phyloP scores from a whole-genome alignment of 2,113 vertebrate genomes.

The Rhabdornis inornatus region DNA sequence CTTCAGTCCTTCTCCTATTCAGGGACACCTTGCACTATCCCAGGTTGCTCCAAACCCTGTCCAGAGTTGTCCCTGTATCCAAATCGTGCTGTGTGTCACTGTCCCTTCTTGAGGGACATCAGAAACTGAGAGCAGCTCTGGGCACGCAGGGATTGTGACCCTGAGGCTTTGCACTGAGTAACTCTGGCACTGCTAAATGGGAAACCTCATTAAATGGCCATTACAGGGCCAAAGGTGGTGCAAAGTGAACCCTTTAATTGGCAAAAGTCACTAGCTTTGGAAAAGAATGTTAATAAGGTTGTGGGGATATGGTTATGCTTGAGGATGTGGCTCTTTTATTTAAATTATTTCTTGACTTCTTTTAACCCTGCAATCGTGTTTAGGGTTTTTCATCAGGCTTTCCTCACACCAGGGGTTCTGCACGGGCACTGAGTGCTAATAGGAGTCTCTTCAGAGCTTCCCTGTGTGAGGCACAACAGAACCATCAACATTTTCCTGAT shows the following conservation, averaged over 20 bases:
- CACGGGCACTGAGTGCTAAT: background rate
- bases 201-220: conserved; percentile 24
- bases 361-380: background rate
- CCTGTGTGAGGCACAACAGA: background rate
- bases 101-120: background rate
- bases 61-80: rapidly evolving
- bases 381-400: background rate
- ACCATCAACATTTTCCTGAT: background rate
- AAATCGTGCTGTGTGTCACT: background rate
- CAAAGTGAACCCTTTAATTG: conserved; percentile 33
- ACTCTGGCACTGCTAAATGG: background rate
- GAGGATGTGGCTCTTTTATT: background rate
- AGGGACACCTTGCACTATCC: background rate
- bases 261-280: background rate
- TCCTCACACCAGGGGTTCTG: background rate
- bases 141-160: background rate
- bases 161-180: background rate
- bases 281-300: background rate
- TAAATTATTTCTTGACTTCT: background rate
- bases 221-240: conserved; percentile 33
- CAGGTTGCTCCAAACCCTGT: background rate
- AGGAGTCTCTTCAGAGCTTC: background rate
- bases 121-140: background rate
- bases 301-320: background rate
- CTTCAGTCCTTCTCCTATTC: rapidly evolving